phyloP scores from a whole-genome alignment of 1,140 invertebrate species.

The Epicauta chinensis region DNA sequence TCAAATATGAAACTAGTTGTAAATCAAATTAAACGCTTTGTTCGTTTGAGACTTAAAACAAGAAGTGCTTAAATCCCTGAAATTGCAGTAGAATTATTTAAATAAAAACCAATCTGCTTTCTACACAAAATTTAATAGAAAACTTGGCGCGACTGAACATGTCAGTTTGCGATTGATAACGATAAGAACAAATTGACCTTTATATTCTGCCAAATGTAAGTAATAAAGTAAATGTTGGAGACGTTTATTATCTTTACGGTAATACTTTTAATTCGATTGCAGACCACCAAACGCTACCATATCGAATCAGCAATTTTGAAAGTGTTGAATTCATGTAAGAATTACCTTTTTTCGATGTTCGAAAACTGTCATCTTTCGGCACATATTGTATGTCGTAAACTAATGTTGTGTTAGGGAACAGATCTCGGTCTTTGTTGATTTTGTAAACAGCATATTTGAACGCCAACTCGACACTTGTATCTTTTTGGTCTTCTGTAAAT shows the following conservation, averaged over 20 bases:
- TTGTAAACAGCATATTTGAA: conserved; percentile 90
- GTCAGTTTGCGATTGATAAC: conserved; percentile 5
- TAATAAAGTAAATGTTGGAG: conserved; percentile 14
- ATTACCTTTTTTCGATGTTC: conserved; percentile 82
- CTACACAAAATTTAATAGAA: conserved; percentile 13
- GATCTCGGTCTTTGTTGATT: conserved; percentile 77
- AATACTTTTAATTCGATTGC: too few relatives aligned
- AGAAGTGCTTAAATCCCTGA: too few relatives aligned
- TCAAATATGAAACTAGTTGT: too few relatives aligned
- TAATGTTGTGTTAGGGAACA: conserved; percentile 79
- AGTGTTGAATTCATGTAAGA: too few relatives aligned
- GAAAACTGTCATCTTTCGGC: conserved; percentile 78
- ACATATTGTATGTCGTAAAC: conserved; percentile 89
- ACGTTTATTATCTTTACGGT: conserved; percentile 5
- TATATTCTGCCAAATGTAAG: conserved; percentile 5
- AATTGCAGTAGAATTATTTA: too few relatives aligned
- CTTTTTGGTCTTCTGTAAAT: conserved; percentile 81
- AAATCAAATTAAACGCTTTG: too few relatives aligned
- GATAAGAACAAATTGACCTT: conserved; percentile 10
- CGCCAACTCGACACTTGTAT: conserved; percentile 74
- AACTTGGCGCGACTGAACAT: conserved; percentile 5
- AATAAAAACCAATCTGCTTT: background rate
- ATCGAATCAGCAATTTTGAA: too few relatives aligned
- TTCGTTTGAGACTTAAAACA: too few relatives aligned
- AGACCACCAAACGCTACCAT: too few relatives aligned